phyloP scores from a whole-genome alignment of 2,113 vertebrate genomes.

The Camelus bactrianus region DNA sequence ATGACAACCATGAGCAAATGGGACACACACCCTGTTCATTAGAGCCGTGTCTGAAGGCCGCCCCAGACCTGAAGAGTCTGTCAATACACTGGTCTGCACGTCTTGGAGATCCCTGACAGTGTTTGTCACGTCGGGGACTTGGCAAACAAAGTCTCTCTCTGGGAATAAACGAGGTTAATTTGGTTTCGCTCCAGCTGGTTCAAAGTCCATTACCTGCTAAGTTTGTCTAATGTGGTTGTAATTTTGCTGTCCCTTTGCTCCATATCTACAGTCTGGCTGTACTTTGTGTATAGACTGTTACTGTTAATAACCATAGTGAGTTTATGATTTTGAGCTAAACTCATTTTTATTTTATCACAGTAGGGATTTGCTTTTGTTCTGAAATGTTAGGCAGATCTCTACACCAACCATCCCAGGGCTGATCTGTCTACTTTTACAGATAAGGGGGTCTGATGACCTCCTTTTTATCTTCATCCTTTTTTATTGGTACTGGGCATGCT shows the following conservation, averaged over 20 bases:
- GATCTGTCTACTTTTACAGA: not conserved
- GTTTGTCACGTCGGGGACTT: not conserved
- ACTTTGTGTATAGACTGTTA: not conserved
- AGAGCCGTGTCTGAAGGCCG: not conserved
- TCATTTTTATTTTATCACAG: not conserved
- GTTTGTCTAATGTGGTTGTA: conserved; percentile 26
- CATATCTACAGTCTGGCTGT: not conserved
- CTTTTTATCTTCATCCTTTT: not conserved
- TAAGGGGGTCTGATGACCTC: not conserved
- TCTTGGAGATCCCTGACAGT: not conserved
- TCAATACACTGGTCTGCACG: not conserved
- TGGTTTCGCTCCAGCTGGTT: conserved; percentile 27
- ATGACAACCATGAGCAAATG: not conserved
- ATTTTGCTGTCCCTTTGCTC: not conserved
- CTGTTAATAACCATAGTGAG: not conserved
- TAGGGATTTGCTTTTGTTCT: not conserved
- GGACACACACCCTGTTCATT: not conserved
- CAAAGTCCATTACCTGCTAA: not conserved
- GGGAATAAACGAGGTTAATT: conserved; percentile 36
- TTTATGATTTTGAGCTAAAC: not conserved
- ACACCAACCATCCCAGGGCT: not conserved
- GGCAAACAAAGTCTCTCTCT: conserved; percentile 20
- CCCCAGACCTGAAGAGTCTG: not conserved
- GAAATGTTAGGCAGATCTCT: not conserved
- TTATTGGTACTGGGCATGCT: not conserved